Conservation (phyloP, 2,113 vertebrate genomes). For the Hippocampus barbouri region DNA sequence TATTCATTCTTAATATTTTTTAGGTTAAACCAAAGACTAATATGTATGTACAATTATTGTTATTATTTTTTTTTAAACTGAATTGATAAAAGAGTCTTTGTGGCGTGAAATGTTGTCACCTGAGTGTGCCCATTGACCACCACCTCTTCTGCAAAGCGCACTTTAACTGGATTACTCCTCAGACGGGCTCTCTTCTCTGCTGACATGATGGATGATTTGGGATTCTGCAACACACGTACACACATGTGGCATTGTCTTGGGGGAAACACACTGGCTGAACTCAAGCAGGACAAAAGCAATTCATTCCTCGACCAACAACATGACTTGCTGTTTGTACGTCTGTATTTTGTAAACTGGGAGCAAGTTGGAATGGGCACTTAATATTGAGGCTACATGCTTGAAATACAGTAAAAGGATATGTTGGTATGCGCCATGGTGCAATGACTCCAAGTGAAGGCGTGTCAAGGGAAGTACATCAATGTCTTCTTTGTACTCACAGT, state of each 20-base stretch:
- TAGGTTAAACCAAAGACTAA: no score
- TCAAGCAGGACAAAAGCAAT: background rate
- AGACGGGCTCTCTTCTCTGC: constrained; percentile 93
- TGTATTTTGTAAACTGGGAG: background rate
- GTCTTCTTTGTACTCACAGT: constrained; percentile 75
- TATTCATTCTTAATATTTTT: no score
- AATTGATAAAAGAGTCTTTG: background rate
- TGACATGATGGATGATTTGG: constrained; percentile 94
- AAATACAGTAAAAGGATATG: constrained; percentile 21
- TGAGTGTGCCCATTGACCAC: constrained; percentile 91
- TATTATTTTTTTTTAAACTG: background rate
- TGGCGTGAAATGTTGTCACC: constrained; percentile 67
- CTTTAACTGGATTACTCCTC: constrained; percentile 93
- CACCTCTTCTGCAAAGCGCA: constrained; percentile 94
- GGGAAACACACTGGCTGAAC: background rate
- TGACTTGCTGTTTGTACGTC: constrained; percentile 6
- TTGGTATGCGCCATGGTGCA: constrained; percentile 15
- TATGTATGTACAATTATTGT: no score
- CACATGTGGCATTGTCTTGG: background rate
- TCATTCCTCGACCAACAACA: background rate
- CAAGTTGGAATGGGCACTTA: constrained; percentile 1
- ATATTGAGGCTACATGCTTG: constrained; percentile 32
- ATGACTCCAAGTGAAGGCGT: constrained; percentile 7
- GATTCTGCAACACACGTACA: constrained; percentile 77
- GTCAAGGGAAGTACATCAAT: constrained; percentile 23